These are phyloP conservation scores for Sminthurinus aureus DNA, from an alignment of 2,888 invertebrate genomes.

Conservation along the genomic window DNA sequence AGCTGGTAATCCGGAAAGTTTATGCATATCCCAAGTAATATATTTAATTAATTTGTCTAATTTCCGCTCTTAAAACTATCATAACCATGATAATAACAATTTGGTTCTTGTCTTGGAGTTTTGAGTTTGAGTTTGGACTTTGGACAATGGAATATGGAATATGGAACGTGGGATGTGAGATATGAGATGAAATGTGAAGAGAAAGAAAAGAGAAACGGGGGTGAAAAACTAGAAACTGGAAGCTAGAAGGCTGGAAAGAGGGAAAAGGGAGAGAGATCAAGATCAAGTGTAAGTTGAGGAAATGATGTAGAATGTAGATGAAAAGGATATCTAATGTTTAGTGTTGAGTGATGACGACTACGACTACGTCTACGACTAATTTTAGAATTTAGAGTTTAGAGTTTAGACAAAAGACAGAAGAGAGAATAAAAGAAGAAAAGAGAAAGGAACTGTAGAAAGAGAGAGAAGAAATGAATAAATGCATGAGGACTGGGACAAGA, in stretches of 20 bases:
- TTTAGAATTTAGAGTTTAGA: not conserved
- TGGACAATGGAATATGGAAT: not conserved
- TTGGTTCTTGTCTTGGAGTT: not conserved
- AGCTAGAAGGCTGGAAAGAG: not conserved
- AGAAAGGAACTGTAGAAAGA: not conserved
- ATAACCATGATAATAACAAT: not conserved
- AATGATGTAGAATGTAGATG: too few relatives aligned
- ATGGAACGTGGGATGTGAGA: not conserved
- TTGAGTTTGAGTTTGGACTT: not conserved
- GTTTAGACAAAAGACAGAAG: not conserved
- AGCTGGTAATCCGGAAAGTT: too few relatives aligned
- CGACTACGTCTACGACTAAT: not conserved
- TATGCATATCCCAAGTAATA: too few relatives aligned
- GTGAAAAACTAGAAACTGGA: not conserved
- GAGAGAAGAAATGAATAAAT: constrained; percentile 49
- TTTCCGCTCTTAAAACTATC: not conserved
- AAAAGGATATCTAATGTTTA: not conserved
- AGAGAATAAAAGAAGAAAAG: not conserved
- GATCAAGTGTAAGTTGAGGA: not conserved
- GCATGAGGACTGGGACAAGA: constrained; percentile 46
- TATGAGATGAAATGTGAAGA: not conserved
- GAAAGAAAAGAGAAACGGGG: not conserved
- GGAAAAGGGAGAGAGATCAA: not conserved
- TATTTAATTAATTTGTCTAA: not conserved
- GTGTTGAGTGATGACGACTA: not conserved